Conservation (phyloP, 2,888 invertebrate genomes). For the Sicus ferrugineus region DNA sequence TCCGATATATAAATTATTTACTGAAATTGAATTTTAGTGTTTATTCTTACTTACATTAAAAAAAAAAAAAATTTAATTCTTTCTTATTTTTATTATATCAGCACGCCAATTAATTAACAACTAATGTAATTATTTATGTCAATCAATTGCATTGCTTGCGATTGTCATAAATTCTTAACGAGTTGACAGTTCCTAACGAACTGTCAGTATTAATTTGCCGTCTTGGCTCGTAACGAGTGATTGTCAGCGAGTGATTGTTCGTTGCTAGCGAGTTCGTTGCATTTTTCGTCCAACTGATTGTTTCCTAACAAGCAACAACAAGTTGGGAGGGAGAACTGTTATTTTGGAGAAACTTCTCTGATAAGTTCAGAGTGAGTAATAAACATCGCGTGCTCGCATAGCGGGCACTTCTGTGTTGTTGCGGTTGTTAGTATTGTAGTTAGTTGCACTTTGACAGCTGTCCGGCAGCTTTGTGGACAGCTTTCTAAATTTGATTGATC, state of each 20-base stretch:
- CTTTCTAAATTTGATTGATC: slow-evolving; percentile 21
- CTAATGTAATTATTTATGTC: slow-evolving; percentile 25
- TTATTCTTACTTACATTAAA: too few relatives aligned
- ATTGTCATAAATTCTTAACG: slow-evolving; percentile 30
- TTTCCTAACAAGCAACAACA: too few relatives aligned
- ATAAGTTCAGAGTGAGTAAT: background rate
- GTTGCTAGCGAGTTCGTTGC: background rate
- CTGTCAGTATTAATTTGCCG: slow-evolving; percentile 23
- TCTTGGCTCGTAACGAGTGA: background rate
- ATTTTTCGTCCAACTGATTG: background rate
- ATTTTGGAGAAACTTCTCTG: background rate
- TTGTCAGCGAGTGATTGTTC: background rate
- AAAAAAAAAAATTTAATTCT: too few relatives aligned
- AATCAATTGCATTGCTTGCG: slow-evolving; percentile 5
- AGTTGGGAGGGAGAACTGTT: too few relatives aligned
- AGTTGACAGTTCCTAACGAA: slow-evolving; percentile 21
- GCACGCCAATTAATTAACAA: slow-evolving; percentile 5
- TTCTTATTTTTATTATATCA: background rate
- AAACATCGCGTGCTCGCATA: background rate
- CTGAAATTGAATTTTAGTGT: too few relatives aligned
- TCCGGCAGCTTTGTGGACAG: background rate
- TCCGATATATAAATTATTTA: too few relatives aligned
- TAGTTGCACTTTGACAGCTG: slow-evolving; percentile 22
- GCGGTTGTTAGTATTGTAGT: background rate
- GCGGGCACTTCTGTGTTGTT: too few relatives aligned